phyloP scores from a whole-genome alignment of 2,113 vertebrate genomes.

The Todiramphus saurophagus region DNA sequence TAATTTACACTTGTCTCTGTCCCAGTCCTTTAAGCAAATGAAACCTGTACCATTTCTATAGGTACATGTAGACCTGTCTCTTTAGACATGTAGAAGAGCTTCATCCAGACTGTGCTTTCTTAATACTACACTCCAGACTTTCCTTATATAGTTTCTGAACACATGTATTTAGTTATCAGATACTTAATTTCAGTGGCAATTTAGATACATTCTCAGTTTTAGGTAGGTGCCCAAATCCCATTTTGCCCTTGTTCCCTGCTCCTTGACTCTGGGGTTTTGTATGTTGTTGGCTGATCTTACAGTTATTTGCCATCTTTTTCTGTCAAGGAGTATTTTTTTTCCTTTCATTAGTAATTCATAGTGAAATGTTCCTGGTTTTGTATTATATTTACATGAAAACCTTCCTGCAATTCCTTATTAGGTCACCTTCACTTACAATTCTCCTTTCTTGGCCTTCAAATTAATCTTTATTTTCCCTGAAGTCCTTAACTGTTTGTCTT shows the following conservation, averaged over 20 bases:
- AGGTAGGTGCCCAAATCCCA: neutral
- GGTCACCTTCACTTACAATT: neutral
- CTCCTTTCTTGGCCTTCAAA: neutral
- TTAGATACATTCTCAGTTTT: neutral
- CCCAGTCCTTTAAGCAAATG: neutral
- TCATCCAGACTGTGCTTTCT: neutral
- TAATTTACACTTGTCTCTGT: neutral
- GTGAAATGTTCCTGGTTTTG: neutral
- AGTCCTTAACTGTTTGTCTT: neutral
- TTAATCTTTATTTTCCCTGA: neutral
- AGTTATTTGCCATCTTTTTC: neutral
- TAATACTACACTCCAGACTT: neutral
- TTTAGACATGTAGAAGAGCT: neutral
- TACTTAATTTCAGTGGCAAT: neutral
- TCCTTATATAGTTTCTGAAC: neutral
- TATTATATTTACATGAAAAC: neutral
- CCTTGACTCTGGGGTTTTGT: neutral
- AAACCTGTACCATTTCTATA: neutral
- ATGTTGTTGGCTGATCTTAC: neutral
- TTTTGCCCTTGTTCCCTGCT: neutral
- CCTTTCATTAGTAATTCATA: neutral
- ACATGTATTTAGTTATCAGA: neutral
- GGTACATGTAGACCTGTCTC: neutral
- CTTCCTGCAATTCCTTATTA: neutral
- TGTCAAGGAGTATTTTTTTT: neutral